Base-by-base conservation (phyloP, 2,113 vertebrate species). In the Antechinus flavipes region DNA sequence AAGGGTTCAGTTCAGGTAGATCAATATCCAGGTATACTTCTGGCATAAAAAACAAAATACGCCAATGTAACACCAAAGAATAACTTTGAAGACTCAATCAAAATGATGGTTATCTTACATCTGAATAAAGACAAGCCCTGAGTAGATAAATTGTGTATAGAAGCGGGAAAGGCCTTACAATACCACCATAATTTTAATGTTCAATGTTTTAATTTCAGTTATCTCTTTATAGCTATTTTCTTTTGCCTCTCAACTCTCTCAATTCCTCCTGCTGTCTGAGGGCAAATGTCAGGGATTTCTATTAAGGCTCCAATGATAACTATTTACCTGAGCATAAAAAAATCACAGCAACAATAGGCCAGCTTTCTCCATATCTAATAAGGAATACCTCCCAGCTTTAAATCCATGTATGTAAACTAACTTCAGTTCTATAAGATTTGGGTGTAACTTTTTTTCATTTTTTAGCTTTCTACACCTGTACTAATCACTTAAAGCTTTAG, bases 301-400 rank as follows among this genome's bases (percentile, higher is more conserved):
- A 25, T 54, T 91, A 93, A 94, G 61, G 61, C 14, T 35, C 27
- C 27, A 68, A 27, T 68, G 96, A 89, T 54, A 54, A 93, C 19
- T 84, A 42, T 84, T 84, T 84, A 42, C 1, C 8, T 84, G n/a
- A 42, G 19, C 42, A 84, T 19, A 22, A 84, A 84, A 84, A 84
- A 84, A 35, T 76, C 35, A 84, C 19, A 84, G 16, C 7, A 84
- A 84, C 68, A 84, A 42, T 26, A 84, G 19, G 8, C 6, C 5
- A 42, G 68, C 7, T 84, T 19, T 84, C 58, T 68, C 30, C 25
- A 56, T 68, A 35, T 35, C 27, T 30, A 30, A 68, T 68, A 68
- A 68, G 61, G 23, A 35, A 35, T 35, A 68, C 8, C 11, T 35
- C 61, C 14, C 61, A 35, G 61, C 12, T 68, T 12, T 35, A 9